A percentile compares a stretch with the other conserved stretches of the same genome.
These are phyloP conservation scores for Malthinus seriepunctatus DNA, from an alignment of 2,888 invertebrate species.

Conservation along the genomic window DNA sequence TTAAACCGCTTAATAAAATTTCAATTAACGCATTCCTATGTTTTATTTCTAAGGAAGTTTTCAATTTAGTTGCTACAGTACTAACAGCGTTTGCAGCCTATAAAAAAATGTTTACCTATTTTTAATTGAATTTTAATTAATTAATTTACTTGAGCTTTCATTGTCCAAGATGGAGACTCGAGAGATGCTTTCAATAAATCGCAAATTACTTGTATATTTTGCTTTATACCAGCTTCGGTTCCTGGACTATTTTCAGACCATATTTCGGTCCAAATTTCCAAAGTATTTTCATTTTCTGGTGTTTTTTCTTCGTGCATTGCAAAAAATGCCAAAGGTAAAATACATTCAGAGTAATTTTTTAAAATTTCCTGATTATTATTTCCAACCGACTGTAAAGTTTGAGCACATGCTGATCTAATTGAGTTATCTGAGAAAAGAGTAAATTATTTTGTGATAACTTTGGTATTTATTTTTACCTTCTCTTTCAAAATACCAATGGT, in stretches of 20 bases:
- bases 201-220: constrained; percentile 74
- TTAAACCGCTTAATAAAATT: constrained; percentile 67
- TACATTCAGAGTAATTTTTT: constrained; percentile 76
- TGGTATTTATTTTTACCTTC: constrained; percentile 57
- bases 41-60: constrained; percentile 64
- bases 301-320: constrained; percentile 86
- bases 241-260: constrained; percentile 91
- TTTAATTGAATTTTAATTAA: background rate
- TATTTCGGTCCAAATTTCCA: constrained; percentile 82
- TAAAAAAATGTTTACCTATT: background rate
- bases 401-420: constrained; percentile 72
- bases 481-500: constrained; percentile 68
- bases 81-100: constrained; percentile 80
- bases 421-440: constrained; percentile 65
- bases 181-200: constrained; percentile 71
- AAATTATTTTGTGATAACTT: background rate
- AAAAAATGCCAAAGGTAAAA: constrained; percentile 84
- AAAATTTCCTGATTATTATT: constrained; percentile 82
- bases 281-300: constrained; percentile 65
- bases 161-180: constrained; percentile 84
- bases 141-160: constrained; percentile 72
- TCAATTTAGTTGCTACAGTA: constrained; percentile 75
- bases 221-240: constrained; percentile 79
- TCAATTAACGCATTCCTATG: constrained; percentile 68
- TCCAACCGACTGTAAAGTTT: constrained; percentile 78